Evolutionary conservation across 2,888 invertebrate genomes (phyloP), one percentile per base, ranked within the genome.

Genomic region (Pilophorus perplexus): DNA sequence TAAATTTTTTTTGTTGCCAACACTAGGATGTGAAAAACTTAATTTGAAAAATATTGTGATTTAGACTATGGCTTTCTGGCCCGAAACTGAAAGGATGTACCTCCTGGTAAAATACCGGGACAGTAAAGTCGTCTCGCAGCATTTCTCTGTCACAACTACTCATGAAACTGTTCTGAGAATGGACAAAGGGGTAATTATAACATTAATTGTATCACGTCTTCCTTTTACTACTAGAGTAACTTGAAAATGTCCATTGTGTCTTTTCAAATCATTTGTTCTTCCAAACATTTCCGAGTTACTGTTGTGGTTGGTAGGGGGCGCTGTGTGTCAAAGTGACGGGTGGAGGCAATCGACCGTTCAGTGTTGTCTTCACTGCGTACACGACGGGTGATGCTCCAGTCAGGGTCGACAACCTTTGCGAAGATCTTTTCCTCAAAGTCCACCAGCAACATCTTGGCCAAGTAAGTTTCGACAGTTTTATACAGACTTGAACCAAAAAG

Each of bases 391-490:
- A 90, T 78, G 89, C 91, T 8, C 88, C 93, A 0, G 87, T 90
- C 0, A 80, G 89, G 60, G 80, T 96, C 23, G 87, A 93, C 75
- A 96, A 96, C 77, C 80, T 88, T 28, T 90, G 90, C 75, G 86
- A 87, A 57, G 89, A 90, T 73, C 78, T 90, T 59, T 90, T 89
- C 77, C 78, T 91, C 42, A 90, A 90, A 76, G 82, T 91, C 38
- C 86, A 89, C 72, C 90, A 91, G 78, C 79, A 77, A 71, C 75
- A 76, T 66, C 73, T 75, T 14, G 74, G 75, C n/a, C 76, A 76
- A 73, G 75, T 76, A 57, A n/a, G n/a, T n/a, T n/a, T n/a, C n/a
- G n/a, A n/a, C n/a, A n/a, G n/a, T n/a, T n/a, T n/a, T n/a, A n/a
- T n/a, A n/a, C n/a, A n/a, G n/a, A n/a, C n/a, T n/a, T n/a, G n/a